Evolutionary conservation across 2,888 invertebrate genomes (phyloP), one percentile per base, ranked within the genome.

Genomic region (Lobophora halterata): DNA sequence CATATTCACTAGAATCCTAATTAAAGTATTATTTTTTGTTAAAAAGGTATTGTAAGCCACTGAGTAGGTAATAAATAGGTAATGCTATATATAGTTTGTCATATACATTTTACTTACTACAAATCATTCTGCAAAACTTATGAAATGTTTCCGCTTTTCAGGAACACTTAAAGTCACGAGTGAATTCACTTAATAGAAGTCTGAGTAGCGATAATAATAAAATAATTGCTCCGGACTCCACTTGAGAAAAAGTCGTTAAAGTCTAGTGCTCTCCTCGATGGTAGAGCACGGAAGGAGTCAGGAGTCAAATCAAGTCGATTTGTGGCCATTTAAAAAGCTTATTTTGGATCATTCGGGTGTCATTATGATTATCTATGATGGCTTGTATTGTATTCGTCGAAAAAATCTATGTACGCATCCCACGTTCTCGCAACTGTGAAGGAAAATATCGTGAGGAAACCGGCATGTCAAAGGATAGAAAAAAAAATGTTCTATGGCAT

Each of bases 171-270:
- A 69, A 71, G 60, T 66, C 60, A 46, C 42, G 54, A 62, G 53
- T 53, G 55, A 49, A 64, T 70, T 70, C 65, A 64, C 59, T 67
- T 57, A 51, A 50, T 46, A 60, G 44, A 63, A 67, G 60, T 58
- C 52, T 48, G 52, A 55, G 33, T 55, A 51, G 48, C 55, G 62
- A 65, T 69, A 67, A 65, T 67, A 70, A 72, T 71, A 71, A 71
- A 68, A 71, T 71, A 71, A 76, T 73, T 70, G 71, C 68, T 71
- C 61, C 61, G 48, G 53, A 49, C 64, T 57, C 55, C 61, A 65
- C 77, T 78, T 60, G 63, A 59, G 67, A 61, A 66, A 66, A 74
- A 73, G 77, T 82, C 79, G 75, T 82, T 82, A 81, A 76, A 77
- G 64, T 77, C 68, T 71, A 79, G 78, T 65, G 72, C 79, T 59